A percentile compares a stretch with the other conserved stretches of the same genome.
Conservation (phyloP, 53 echinoderm and acorn worm species). For the Patiria pectinifera region DNA sequence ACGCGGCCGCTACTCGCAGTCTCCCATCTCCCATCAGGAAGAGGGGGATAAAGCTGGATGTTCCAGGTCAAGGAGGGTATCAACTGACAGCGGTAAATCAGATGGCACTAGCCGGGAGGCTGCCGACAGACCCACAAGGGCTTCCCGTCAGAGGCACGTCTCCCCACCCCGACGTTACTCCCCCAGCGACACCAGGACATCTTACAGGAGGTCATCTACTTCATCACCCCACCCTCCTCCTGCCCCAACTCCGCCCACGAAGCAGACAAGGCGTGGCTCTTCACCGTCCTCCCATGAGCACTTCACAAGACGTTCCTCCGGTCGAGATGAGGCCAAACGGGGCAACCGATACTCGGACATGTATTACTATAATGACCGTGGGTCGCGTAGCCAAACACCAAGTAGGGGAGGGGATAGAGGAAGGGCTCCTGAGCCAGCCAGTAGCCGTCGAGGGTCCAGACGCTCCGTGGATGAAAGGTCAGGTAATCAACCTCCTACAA, state of each 20-base stretch:
- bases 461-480: constrained; percentile 35
- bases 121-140: constrained; percentile 59
- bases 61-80: constrained; percentile 25
- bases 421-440: constrained; percentile 19
- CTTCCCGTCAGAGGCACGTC: constrained; percentile 73
- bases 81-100: constrained; percentile 59
- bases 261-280: constrained; percentile 52
- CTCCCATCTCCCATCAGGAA: constrained; percentile 50
- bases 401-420: constrained; percentile 40
- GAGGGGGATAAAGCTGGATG: constrained; percentile 40
- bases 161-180: constrained; percentile 85
- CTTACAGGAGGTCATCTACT: constrained; percentile 37
- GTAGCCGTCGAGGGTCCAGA: constrained; percentile 27
- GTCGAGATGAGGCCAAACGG: constrained; percentile 64
- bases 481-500: constrained; percentile 31
- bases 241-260: constrained; percentile 50
- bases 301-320: constrained; percentile 66
- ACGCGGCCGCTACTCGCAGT: constrained; percentile 67
- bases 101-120: constrained; percentile 34
- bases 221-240: constrained; percentile 59
- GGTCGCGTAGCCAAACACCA: constrained; percentile 28
- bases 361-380: constrained; percentile 56
- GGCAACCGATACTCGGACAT: constrained; percentile 76
- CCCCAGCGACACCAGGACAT: constrained; percentile 74
- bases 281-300: constrained; percentile 67